These are phyloP conservation scores for Anguilla obscura DNA, from an alignment of 2,797 vertebrate genomes.

Conservation along the genomic window DNA sequence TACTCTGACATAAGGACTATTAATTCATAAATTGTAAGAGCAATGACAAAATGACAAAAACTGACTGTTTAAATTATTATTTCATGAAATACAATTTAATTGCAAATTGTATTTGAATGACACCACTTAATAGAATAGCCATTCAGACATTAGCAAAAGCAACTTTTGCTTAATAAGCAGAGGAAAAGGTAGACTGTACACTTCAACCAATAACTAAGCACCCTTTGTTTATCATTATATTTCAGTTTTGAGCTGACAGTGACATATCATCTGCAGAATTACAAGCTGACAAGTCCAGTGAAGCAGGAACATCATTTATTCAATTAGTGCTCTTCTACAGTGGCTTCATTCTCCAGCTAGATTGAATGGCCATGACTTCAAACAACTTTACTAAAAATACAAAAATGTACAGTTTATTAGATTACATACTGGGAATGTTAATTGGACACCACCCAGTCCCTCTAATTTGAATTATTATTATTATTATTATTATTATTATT, in stretches of 20 bases:
- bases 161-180: not conserved
- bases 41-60: not conserved
- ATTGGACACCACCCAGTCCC: not conserved
- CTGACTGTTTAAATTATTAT: not conserved
- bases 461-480: not conserved
- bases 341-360: not conserved
- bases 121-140: not conserved
- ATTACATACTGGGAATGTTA: not conserved
- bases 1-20: not conserved
- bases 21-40: not conserved
- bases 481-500: too few species aligned
- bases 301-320: not conserved
- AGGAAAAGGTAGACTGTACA: not conserved
- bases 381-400: not conserved
- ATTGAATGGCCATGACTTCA: not conserved
- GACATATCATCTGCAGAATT: not conserved
- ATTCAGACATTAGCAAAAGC: not conserved
- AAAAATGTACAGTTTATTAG: not conserved
- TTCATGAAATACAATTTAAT: slow-evolving; percentile 9
- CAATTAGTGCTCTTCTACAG: not conserved
- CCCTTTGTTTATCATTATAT: not conserved
- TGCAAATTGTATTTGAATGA: not conserved
- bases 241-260: not conserved
- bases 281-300: not conserved
- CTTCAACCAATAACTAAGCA: not conserved